Base-by-base conservation (phyloP, 35 echinoderm and acorn worm species). In the Hemicentrotus pulcherrimus region DNA sequence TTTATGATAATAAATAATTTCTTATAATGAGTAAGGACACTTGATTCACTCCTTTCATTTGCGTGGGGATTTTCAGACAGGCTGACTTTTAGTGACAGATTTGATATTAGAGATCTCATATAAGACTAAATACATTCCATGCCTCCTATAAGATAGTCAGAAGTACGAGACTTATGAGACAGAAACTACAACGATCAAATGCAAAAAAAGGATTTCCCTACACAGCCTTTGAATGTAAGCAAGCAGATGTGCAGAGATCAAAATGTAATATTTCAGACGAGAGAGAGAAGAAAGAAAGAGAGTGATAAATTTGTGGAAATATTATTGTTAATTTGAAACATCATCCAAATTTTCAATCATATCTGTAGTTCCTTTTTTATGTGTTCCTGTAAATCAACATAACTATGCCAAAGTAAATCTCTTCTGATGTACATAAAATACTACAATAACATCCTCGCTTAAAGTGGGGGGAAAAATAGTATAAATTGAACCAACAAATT, bases 1-100 rank as follows among this genome's bases (percentile, higher is more conserved):
- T 78, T 78, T 18, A 78, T 78, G 65, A 78, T 78, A 78, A 78
- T 78, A 78, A 78, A 78, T 78, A 78, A 78, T 78, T 78, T 78
- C 28, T 71, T 78, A 28, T 28, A 78, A 78, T 78, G 65, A 78
- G 28, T 78, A 78, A 78, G 65, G 65, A n/a, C 65, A 78, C 65
- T 78, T 78, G 65, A 78, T 78, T 78, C 65, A n/a, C 65, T 78
- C 12, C 8, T 55, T 55, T 55, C 50, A 55, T 14, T 55, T 28
- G 65, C 65, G 28, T 22, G 65, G 65, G 65, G 28, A 28, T 28
- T 78, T 78, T 78, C 28, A 22, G 65, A 22, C 24, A 22, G 65
- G 65, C 65, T 8, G 19, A 78, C 65, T 78, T 8, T 78, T n/a
- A 28, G 28, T 28, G 65, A 78, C 65, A 28, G 65, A 78, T 22